These are phyloP conservation scores for Blastobasis lacticolella DNA, from an alignment of 2,888 invertebrate genomes.

Conservation along the genomic window DNA sequence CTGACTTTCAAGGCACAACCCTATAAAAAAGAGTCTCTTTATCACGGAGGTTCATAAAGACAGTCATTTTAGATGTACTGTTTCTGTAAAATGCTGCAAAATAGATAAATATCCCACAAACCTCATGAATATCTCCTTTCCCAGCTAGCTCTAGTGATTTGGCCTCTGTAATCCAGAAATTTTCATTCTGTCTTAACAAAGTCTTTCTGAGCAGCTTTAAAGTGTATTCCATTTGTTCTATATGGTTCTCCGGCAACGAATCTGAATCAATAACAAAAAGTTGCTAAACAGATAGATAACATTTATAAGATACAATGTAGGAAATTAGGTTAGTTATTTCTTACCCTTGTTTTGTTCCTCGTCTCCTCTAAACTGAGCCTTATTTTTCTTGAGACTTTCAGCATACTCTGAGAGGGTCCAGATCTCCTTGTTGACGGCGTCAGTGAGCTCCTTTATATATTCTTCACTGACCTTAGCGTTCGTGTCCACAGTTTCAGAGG, in stretches of 20 bases:
- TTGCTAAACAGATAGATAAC: too few relatives aligned
- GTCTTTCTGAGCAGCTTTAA: constrained; percentile 59
- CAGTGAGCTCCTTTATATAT: constrained; percentile 42
- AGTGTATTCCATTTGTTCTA: constrained; percentile 54
- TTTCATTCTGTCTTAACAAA: constrained; percentile 47
- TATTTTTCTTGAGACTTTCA: constrained; percentile 40
- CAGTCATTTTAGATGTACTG: too few relatives aligned
- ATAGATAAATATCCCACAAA: too few relatives aligned
- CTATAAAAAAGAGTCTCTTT: too few relatives aligned
- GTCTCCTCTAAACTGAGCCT: constrained; percentile 30
- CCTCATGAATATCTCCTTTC: constrained; percentile 7
- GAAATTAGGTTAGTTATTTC: neutral
- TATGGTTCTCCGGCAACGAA: constrained; percentile 28
- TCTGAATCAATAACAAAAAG: constrained; percentile 3
- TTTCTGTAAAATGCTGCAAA: too few relatives aligned
- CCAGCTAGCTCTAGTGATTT: constrained; percentile 20
- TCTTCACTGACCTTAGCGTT: constrained; percentile 31
- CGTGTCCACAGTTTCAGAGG: constrained; percentile 18
- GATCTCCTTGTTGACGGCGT: constrained; percentile 47
- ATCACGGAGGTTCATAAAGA: too few relatives aligned
- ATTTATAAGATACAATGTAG: too few relatives aligned
- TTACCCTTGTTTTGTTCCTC: constrained; percentile 32
- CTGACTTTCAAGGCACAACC: too few relatives aligned
- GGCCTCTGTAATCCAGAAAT: constrained; percentile 31
- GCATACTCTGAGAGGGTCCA: constrained; percentile 45